Percentiles rank a stretch among this genome's conserved stretches.
Conservation (phyloP, 2,888 invertebrate genomes). For the Polymixis flavicincta region DNA sequence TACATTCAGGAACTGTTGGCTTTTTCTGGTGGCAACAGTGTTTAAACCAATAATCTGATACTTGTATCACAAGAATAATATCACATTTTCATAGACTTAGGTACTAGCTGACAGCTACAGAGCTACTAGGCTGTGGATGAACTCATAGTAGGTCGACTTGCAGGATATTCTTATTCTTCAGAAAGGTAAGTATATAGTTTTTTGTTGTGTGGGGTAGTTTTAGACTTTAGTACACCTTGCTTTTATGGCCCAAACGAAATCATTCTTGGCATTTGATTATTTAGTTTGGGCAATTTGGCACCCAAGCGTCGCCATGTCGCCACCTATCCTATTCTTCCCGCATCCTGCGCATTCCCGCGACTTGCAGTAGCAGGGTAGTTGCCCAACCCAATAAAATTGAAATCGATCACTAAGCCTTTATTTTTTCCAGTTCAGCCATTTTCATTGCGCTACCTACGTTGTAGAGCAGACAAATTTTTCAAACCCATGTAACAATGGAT, state of each 20-base stretch:
- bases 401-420: neutral
- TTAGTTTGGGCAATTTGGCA: too few relatives aligned
- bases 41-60: neutral
- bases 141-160: neutral
- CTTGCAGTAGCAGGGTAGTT: neutral
- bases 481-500: neutral
- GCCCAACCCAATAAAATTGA: neutral
- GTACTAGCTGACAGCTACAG: too few relatives aligned
- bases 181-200: too few relatives aligned
- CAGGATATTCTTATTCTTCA: too few relatives aligned
- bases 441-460: neutral
- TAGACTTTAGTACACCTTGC: neutral
- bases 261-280: too few relatives aligned
- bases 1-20: too few relatives aligned
- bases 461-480: neutral
- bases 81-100: neutral
- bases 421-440: neutral
- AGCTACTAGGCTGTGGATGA: too few relatives aligned
- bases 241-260: neutral
- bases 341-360: too few relatives aligned
- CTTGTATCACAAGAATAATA: neutral
- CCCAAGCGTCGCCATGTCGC: too few relatives aligned
- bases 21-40: conserved; percentile 1
- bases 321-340: neutral
- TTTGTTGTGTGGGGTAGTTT: too few relatives aligned